Base-by-base conservation (phyloP, 2,113 vertebrate species). In the Ctenodactylus gundi region DNA sequence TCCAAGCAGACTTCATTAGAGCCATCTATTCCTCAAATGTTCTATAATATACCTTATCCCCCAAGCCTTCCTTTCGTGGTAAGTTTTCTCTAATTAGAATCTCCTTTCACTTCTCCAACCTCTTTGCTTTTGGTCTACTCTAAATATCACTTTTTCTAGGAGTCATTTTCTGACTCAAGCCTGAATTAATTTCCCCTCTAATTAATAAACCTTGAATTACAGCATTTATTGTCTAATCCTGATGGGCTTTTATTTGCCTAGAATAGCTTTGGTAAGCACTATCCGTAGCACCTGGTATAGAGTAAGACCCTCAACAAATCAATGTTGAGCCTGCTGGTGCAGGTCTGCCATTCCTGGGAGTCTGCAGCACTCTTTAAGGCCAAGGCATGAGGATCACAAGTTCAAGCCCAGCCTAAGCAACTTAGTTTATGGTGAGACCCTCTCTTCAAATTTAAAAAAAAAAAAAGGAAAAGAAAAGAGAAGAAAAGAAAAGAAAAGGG, bases 71-170 rank as follows among this genome's bases (percentile, higher is more conserved):
- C 11, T 15, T 58, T 67, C 60, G 21, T 4, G 21, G 31, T 14
- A 88, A 46, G n/a, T 34, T 7, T 29, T 86, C 20, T 72, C 17
- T 58, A 10, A 17, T 83, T 58, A 80, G 39, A 72, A 36, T 27
- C 76, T 87, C 15, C 23, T 4, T 89, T 44, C 2, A n/a, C 27
- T 75, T 65, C 20, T 58, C 72, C 76, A 83, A 51, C 44, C 21
- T 65, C 60, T 83, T 87, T 95, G 93, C n/a, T 58, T 94, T 95
- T 68, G 60, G 9, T 17, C 57, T 73, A 34, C 39, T 78, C n/a
- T 70, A 49, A 67, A 53, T n/a, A 90, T 51, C 4, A 25, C 39
- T 81, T 94, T 78, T n/a, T 65, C 67, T 67, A 21, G 20, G 23
- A 88, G 51, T 29, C 64, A 41, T 91, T 88, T 92, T 80, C 44